Evolutionary conservation across 2,113 vertebrate genomes (phyloP), one percentile per base, ranked within the genome.

Genomic region (Ailuropoda melanoleuca): DNA sequence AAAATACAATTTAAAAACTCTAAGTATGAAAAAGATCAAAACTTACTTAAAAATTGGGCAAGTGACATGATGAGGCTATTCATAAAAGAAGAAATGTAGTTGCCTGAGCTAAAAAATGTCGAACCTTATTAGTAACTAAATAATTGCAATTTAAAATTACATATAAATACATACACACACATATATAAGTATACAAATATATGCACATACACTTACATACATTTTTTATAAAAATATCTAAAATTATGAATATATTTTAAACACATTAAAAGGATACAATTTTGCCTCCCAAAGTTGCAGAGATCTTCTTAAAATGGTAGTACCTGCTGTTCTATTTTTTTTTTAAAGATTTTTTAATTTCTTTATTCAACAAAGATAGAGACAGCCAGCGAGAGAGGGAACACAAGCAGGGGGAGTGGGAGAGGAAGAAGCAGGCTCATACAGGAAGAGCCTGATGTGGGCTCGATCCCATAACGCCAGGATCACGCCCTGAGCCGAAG

Each of bases 221-320:
- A 72, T 17, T 34, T 78, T 88, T 62, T 77, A 85, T 37, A 46
- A 58, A 96, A 82, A 53, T 39, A 56, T 34, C 18, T 74, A 93
- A 50, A 70, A 56, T 19, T 55, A 87, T 58, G 19, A 90, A 31
- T 43, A 29, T 62, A 93, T 66, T 92, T 58, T 78, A 95, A 97
- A 89, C 9, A 80, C 19, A 93, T 17, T 83, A 24, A 66, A 91
- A 85, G 58, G 39, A 31, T 80, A 72, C 0, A 26, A 18, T 89
- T 97, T 89, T 96, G 78, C n/a, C 26, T 95, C 34, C 53, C 55
- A 86, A 48, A 97, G 93, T 53, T 92, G n/a, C 56, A 56, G 17
- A 77, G 18, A 55, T 81, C 58, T 81, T 86, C 24, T 78, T 81
- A 85, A 96, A 96, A 88, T 34, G 46, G 21, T 48, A 92, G 87